Percentiles rank a stretch among this genome's conserved stretches.
These are phyloP conservation scores for Squalus acanthias DNA, from an alignment of 2,797 vertebrate genomes.

Conservation along the genomic window DNA sequence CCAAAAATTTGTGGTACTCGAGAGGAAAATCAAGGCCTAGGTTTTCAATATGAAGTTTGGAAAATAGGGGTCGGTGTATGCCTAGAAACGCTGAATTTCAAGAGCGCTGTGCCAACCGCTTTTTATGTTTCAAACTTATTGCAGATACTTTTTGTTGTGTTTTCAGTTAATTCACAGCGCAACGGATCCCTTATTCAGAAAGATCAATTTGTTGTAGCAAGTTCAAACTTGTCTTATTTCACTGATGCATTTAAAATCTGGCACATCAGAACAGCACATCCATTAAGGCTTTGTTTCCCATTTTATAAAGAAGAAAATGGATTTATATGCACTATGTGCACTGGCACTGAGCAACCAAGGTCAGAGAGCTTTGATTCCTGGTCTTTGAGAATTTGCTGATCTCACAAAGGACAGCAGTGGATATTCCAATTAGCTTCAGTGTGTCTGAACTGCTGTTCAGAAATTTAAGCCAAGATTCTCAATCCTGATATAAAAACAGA, in stretches of 20 bases:
- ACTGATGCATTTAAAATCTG: background rate
- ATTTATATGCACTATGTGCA: background rate
- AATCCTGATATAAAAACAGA: too few relatives aligned
- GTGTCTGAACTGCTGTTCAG: too few relatives aligned
- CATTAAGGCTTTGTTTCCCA: background rate
- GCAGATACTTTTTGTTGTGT: background rate
- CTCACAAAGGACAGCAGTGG: background rate
- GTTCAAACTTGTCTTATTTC: conserved; percentile 18
- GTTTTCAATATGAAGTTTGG: background rate
- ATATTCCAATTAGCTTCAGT: too few relatives aligned
- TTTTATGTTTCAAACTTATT: background rate
- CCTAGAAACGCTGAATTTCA: background rate
- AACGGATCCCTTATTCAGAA: background rate
- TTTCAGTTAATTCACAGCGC: background rate
- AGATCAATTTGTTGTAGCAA: conserved; percentile 10
- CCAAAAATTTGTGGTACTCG: background rate
- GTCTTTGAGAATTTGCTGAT: background rate
- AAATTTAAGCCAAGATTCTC: too few relatives aligned
- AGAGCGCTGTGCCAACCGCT: background rate
- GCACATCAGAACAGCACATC: background rate
- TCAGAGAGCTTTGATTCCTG: background rate
- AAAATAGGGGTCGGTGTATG: background rate
- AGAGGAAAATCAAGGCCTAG: background rate
- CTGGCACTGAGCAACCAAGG: background rate
- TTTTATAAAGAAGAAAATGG: background rate